These are phyloP conservation scores for Ichneumon xanthorius DNA, from an alignment of 2,888 invertebrate species.

Conservation along the genomic window DNA sequence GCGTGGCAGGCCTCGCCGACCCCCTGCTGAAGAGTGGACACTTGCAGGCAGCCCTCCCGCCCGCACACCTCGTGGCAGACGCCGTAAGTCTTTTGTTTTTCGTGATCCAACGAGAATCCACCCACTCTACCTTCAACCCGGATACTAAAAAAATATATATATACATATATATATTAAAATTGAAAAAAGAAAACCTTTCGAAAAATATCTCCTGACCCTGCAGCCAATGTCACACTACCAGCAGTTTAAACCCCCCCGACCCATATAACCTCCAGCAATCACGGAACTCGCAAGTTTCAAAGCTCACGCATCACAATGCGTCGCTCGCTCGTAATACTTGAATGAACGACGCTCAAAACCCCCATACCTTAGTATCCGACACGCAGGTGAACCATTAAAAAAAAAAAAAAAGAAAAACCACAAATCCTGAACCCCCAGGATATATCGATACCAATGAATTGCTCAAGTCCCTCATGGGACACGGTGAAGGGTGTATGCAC, in stretches of 20 bases:
- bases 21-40: conserved; percentile 88
- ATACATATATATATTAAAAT: background rate
- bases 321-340: background rate
- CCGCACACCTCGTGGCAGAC: conserved; percentile 87
- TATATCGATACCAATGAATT: background rate
- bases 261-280: background rate
- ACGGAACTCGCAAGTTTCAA: background rate
- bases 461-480: background rate
- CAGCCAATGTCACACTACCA: conserved; percentile 58
- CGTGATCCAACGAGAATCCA: conserved; percentile 80
- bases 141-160: conserved; percentile 21
- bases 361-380: conserved; percentile 12
- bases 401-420: background rate
- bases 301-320: background rate
- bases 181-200: background rate
- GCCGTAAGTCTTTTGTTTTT: conserved; percentile 86
- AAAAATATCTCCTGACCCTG: conserved; percentile 36
- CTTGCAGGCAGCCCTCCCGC: conserved; percentile 89
- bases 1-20: conserved; percentile 87
- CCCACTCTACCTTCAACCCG: conserved; percentile 59
- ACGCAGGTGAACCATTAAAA: background rate
- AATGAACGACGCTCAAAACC: conserved; percentile 12
- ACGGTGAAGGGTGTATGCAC: conserved; percentile 29
- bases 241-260: conserved; percentile 20
- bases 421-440: conserved; percentile 2